Evolutionary conservation across 1,140 invertebrate species (phyloP).

Genomic region (Drosophila nebulosa): DNA sequence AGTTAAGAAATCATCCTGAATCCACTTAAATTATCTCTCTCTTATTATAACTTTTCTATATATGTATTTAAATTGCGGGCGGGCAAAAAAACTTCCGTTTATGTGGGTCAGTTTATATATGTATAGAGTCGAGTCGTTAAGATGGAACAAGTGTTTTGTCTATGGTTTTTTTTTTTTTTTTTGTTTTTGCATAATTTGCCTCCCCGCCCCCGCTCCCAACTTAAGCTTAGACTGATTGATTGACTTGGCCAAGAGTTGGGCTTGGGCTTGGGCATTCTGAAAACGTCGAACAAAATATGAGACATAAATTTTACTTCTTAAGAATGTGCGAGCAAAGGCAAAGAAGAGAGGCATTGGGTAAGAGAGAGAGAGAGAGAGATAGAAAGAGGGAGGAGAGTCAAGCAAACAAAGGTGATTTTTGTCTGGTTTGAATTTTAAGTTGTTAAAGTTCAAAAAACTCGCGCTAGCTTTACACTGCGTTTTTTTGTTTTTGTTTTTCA

Average conservation of each 20-base stretch:
- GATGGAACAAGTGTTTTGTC: slow-evolving; percentile 43
- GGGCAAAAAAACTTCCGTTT: slow-evolving; percentile 10
- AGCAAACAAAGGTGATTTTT: slow-evolving; percentile 27
- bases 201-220: neutral
- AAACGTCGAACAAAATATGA: slow-evolving; percentile 29
- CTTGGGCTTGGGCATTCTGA: neutral
- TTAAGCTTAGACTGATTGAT: slow-evolving; percentile 36
- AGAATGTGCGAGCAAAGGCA: slow-evolving; percentile 11
- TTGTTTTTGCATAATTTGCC: slow-evolving; percentile 44
- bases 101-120: slow-evolving; percentile 28
- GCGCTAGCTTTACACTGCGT: neutral
- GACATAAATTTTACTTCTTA: slow-evolving; percentile 27
- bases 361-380: neutral
- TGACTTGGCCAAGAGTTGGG: slow-evolving; percentile 30
- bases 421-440: slow-evolving; percentile 46
- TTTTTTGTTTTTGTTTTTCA: neutral
- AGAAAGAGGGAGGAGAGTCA: slow-evolving; percentile 4
- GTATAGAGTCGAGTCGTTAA: slow-evolving; percentile 17
- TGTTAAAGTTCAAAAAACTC: slow-evolving; percentile 47
- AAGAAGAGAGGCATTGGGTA: slow-evolving; percentile 5
- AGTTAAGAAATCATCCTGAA: too few species aligned
- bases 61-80: too few species aligned
- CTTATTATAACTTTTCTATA: too few species aligned
- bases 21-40: too few species aligned
- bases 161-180: slow-evolving; percentile 15